Evolutionary conservation across 2,797 vertebrate genomes (phyloP).

Genomic region (Triplophysa yarkandensis): DNA sequence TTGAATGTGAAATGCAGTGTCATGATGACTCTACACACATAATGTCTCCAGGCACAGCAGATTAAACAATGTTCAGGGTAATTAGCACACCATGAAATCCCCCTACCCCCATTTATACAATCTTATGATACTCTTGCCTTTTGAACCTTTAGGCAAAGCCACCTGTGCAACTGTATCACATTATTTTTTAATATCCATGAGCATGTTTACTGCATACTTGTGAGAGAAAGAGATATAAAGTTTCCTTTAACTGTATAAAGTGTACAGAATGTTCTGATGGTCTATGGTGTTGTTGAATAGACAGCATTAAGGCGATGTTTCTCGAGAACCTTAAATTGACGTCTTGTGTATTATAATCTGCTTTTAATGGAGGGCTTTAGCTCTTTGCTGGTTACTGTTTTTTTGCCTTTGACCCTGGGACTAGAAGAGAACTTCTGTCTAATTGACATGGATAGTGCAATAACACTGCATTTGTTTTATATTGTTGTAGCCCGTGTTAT

Average conservation of each 20-base stretch:
- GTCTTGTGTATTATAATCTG: conserved; percentile 23
- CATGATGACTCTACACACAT: conserved; percentile 41
- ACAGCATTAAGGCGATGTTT: neutral
- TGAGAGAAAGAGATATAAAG: neutral
- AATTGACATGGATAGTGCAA: conserved; percentile 14
- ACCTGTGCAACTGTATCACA: neutral
- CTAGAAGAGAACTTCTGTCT: conserved; percentile 8
- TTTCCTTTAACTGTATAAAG: conserved; percentile 2
- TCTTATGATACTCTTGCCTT: conserved; percentile 4
- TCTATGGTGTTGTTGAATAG: neutral
- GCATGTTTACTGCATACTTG: conserved; percentile 12
- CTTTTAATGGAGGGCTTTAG: conserved; percentile 42
- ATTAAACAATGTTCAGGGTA: conserved; percentile 50
- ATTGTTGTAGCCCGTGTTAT: conserved; percentile 84
- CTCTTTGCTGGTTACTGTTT: conserved; percentile 20
- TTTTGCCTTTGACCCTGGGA: conserved; percentile 8
- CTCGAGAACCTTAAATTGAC: conserved; percentile 5
- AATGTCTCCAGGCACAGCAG: conserved; percentile 52
- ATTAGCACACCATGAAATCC: conserved; percentile 37
- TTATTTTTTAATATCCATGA: conserved; percentile 14
- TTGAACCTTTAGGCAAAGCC: neutral
- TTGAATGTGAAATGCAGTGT: conserved; percentile 48
- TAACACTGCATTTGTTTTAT: conserved; percentile 30
- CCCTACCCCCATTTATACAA: conserved; percentile 8
- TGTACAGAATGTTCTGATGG: neutral